phyloP scores from a whole-genome alignment of 2,888 invertebrate genomes.

The Pheosia gnoma region DNA sequence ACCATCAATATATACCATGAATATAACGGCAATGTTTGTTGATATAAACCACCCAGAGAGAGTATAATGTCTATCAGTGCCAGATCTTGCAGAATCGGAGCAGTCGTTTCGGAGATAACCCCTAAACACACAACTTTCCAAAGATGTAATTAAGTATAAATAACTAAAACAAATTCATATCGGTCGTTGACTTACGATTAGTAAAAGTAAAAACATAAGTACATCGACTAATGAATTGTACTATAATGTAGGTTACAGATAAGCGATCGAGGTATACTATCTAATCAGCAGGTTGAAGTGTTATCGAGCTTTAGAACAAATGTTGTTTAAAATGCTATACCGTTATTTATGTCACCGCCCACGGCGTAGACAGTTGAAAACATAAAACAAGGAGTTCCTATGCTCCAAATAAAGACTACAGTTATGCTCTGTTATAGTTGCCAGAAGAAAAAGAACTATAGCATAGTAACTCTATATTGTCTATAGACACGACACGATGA shows the following conservation, averaged over 20 bases:
- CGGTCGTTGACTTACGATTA: slow-evolving; percentile 14
- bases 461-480: too few species aligned
- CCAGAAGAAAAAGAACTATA: too few species aligned
- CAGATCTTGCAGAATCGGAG: too few species aligned
- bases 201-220: background rate
- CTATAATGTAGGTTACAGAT: slow-evolving; percentile 24
- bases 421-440: background rate
- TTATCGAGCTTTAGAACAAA: background rate
- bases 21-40: too few species aligned
- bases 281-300: slow-evolving; percentile 6
- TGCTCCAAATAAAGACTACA: background rate
- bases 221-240: background rate
- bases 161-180: slow-evolving; percentile 11
- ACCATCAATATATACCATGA: too few species aligned
- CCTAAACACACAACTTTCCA: too few species aligned
- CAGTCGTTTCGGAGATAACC: too few species aligned
- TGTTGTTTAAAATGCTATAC: background rate
- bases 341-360: background rate
- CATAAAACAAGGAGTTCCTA: background rate
- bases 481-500: too few species aligned
- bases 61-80: too few species aligned
- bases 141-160: background rate
- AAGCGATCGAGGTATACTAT: slow-evolving; percentile 8
- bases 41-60: too few species aligned
- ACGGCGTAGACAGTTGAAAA: background rate